Base-by-base conservation (phyloP, 2,797 vertebrate genomes). In the Falco novaeseelandiae region DNA sequence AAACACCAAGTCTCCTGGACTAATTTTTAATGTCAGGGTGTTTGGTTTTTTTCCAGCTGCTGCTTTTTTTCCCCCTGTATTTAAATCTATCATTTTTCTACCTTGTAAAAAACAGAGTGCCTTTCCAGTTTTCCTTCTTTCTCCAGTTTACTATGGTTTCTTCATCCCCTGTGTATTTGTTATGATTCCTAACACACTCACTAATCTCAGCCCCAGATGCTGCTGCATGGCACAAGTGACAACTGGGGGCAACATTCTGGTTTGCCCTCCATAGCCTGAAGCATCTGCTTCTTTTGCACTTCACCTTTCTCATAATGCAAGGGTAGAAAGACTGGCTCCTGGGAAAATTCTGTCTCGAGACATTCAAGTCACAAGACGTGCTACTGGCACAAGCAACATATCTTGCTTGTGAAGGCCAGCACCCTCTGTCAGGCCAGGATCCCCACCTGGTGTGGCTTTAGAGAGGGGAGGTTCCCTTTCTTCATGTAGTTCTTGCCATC, bases 381-480 rank as follows among this genome's bases (percentile, higher is more conserved):
- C 4, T 81, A 32, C 19, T n/a, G 20, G 11, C 14, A 89, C 34
- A 79, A 76, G n/a, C 2, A 12, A 19, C 9, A 14, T 5, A 15
- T 5, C 25, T 73, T 87, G 9, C 23, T 70, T 46, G 12, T 4
- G 2, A 70, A n/a, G 44, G 12, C 19, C 73, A 62, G 32, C 32
- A 14, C 7, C 8, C 23, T 21, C 8, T 2, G 3, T 48, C 25
- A 87, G 26, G 20, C 29, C 22, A 69, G 29, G n/a, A 76, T 13
- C 10, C 21, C 25, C 25, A 20, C 2, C 29, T 65, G 36, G 23
- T 14, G 20, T 86, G 46, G 6, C 13, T 51, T 87, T 55, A 58
- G 26, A 38, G 18, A 27, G 16, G 8, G 71, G 12, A n/a, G 3
- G 0, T 0, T 59, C 10, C 15, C 12, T 65, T 92, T 62, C 22